Evolutionary conservation across 2,797 vertebrate species (phyloP), one percentile per base, ranked within the genome.

Genomic region (Crocidura indochinensis): DNA sequence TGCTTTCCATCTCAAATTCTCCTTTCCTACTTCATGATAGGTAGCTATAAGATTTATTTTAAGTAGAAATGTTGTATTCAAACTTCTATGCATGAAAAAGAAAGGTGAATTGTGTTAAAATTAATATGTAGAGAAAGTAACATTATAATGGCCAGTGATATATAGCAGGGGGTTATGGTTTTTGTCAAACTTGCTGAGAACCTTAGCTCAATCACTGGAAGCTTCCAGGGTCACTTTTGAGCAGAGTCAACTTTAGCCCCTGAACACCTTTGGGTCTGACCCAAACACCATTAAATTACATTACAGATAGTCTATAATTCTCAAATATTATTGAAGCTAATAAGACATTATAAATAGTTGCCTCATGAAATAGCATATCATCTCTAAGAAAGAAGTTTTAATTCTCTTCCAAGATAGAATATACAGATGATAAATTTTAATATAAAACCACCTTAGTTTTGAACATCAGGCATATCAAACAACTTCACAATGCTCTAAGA

Each of bases 21-120:
- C 7, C 49, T 62, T 87, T 85, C 65, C 46, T 76, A 49, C 11
- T 76, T 78, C 56, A 64, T 65, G 74, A 84, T 78, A 76, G 8
- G 15, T 64, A 87, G 90, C 71, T 62, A 17, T 44, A 44, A 67
- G 84, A 76, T 92, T 81, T n/a, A 84, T 81, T 49, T 2, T 68
- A 62, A 84, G 14, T 71, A 47, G 79, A 80, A 83, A 49, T 84
- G 6, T 31, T 78, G n/a, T 80, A 5, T 26, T 47, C 24, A 68
- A 94, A 92, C 84, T 49, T 75, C 44, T 72, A 91, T 51, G 80
- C 22, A 19, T 84, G 67, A 81, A 89, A 90, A 84, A 46, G 87
- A 83, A 53, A 84, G 6, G 6, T 78, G 10, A 72, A 62, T 47
- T 49, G 75, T 22, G 68, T 87, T 88, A 38, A 38, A 49, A 91